Base-by-base conservation (phyloP, 2,113 vertebrate genomes). In the Paradoxurus hermaphroditus region DNA sequence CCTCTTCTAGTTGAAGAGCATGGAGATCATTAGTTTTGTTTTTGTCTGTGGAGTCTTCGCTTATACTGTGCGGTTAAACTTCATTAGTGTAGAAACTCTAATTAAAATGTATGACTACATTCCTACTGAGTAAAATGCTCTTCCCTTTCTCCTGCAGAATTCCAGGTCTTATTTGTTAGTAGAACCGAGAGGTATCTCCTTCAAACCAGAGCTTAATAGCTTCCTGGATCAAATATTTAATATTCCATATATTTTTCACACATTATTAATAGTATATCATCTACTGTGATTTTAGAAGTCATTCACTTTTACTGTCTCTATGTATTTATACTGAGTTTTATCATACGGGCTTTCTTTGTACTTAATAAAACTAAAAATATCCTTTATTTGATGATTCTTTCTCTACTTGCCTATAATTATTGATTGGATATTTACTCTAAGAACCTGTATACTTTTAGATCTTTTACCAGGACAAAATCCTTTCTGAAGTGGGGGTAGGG, bases 341-440 rank as follows among this genome's bases (percentile, higher is more conserved):
- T 82, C 29, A 56, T 34, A 62, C 5, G 25, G 41, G 70, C 8
- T 83, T 97, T 90, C 53, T 73, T 97, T 67, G 13, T 95, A 89
- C 70, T 88, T 94, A 93, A 86, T 95, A 88, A 92, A 95, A 89
- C n/a, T 63, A n/a, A 41, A 75, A 92, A 65, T 67, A 83, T 23
- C 27, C 49, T 83, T 90, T 63, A 79, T 73, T 91, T 70, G 62
- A 46, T 51, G 53, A 91, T 67, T 90, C 21, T 89, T 65, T 73
- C 51, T 67, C 10, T 89, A 14, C 31, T 83, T 93, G 21, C 68
- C 44, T 7, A 7, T 83, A 75, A 67, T 92, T 86, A 81, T 63
- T 77, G 49, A 53, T 36, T 93, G 53, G 59, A 46, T 89, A 4
- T 78, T 95, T 95, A n/a, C n/a, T n/a, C n/a, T n/a, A 89, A 89